Conservation (phyloP, 2,888 invertebrate species). For the Helicoverpa assulta region DNA sequence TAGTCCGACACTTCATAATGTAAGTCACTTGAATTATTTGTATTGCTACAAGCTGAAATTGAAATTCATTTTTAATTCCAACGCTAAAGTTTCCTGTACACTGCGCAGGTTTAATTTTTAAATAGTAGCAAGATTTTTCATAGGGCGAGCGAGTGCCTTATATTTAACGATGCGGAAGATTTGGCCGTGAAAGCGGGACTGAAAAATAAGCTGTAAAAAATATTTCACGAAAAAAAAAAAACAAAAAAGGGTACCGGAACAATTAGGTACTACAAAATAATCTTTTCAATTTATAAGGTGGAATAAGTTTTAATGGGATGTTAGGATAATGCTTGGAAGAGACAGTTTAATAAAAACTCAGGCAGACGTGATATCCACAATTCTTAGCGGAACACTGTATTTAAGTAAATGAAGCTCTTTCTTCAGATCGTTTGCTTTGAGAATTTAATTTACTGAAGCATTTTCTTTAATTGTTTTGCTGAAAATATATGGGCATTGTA, state of each 20-base stretch:
- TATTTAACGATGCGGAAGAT: slow-evolving; percentile 44
- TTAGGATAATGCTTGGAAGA: neutral
- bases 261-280: neutral
- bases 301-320: neutral
- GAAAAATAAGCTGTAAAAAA: slow-evolving; percentile 25
- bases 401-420: slow-evolving; percentile 72
- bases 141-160: slow-evolving; percentile 29
- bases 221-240: slow-evolving; percentile 5
- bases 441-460: slow-evolving; percentile 83
- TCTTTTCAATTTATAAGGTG: neutral
- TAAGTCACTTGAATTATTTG: slow-evolving; percentile 50
- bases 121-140: slow-evolving; percentile 54
- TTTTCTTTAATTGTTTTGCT: slow-evolving; percentile 77
- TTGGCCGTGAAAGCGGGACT: slow-evolving; percentile 29
- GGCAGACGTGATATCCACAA: slow-evolving; percentile 32
- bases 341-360: slow-evolving; percentile 30
- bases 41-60: slow-evolving; percentile 40
- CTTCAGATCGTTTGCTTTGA: slow-evolving; percentile 70
- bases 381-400: slow-evolving; percentile 46
- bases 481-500: slow-evolving; percentile 75
- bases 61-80: slow-evolving; percentile 53
- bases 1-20: slow-evolving; percentile 45
- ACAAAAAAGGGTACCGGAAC: neutral
- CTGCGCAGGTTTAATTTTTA: slow-evolving; percentile 53
- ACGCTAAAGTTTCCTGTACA: slow-evolving; percentile 39